Percentiles rank a stretch among this genome's conserved stretches.
Evolutionary conservation across 2,888 invertebrate genomes (phyloP).

Genomic region (Adineta ricciae): DNA sequence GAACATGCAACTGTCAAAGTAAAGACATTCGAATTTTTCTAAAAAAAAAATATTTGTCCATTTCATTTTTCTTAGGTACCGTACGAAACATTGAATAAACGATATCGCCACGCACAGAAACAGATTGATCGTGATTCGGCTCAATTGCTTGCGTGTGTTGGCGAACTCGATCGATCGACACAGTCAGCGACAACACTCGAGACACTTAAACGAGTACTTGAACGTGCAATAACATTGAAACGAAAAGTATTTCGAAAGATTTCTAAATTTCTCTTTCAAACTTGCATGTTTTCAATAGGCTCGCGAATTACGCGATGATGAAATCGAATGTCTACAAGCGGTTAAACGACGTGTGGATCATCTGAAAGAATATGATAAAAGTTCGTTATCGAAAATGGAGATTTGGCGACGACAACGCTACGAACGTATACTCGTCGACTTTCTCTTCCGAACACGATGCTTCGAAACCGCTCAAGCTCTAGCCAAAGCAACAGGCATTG

Average conservation of each 20-base stretch:
- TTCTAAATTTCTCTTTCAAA: no score
- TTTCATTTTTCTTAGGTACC: constrained; percentile 58
- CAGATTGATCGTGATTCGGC: constrained; percentile 72
- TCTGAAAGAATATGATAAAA: constrained; percentile 60
- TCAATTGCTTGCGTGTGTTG: constrained; percentile 69
- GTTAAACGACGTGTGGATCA: constrained; percentile 86
- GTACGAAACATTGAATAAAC: constrained; percentile 91
- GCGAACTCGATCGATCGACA: constrained; percentile 63
- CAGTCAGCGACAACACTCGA: neutral
- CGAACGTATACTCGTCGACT: constrained; percentile 90
- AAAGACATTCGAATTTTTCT: neutral
- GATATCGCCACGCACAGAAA: constrained; percentile 86
- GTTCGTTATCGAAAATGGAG: constrained; percentile 50
- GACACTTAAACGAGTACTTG: neutral
- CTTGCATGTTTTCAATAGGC: constrained; percentile 53
- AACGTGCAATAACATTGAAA: neutral
- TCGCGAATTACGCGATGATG: constrained; percentile 81
- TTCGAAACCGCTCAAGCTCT: constrained; percentile 82
- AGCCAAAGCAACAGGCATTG: constrained; percentile 62
- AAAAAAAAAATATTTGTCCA: no score
- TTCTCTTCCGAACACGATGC: constrained; percentile 83
- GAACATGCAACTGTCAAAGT: constrained; percentile 11
- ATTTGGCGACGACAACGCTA: constrained; percentile 72
- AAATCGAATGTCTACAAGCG: constrained; percentile 75
- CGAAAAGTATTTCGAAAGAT: neutral